These are phyloP conservation scores for Chondrosia reniformis DNA, from an alignment of 37 sponge, comb jelly and placozoan genomes.

Conservation along the genomic window DNA sequence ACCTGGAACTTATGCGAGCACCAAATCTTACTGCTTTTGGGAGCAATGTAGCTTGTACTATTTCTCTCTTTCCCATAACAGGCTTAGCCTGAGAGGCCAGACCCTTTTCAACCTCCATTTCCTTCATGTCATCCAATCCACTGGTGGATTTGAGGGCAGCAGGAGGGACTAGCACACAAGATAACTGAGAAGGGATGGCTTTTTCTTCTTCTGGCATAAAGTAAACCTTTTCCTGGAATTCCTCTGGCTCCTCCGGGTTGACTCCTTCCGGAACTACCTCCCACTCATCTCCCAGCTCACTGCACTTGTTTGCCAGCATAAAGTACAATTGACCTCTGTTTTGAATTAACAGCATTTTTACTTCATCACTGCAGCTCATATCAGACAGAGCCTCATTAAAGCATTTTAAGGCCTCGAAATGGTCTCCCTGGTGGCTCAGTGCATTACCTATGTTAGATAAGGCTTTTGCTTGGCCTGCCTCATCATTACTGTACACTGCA, in stretches of 20 bases:
- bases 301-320: conserved; percentile 37
- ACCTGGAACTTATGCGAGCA: background rate
- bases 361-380: conserved; percentile 38
- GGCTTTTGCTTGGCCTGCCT: conserved; percentile 52
- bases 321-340: conserved; percentile 66
- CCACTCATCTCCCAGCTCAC: background rate
- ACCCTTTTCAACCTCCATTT: background rate
- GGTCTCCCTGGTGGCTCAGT: conserved; percentile 36
- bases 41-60: no score
- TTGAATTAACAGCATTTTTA: conserved; percentile 40
- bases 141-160: background rate
- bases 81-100: background rate
- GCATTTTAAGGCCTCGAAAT: conserved; percentile 37
- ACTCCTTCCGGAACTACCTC: conserved; percentile 9
- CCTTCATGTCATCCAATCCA: background rate
- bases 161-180: conserved; percentile 14
- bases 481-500: conserved; percentile 62
- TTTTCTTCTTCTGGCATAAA: background rate
- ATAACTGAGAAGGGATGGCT: background rate
- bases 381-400: conserved; percentile 59
- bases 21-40: no score
- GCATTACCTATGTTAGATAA: conserved; percentile 79
- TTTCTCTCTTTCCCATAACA: no score
- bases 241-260: background rate
- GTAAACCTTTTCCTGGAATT: background rate